phyloP scores from a whole-genome alignment of 2,113 vertebrate genomes.

The Empidonax alnorum region DNA sequence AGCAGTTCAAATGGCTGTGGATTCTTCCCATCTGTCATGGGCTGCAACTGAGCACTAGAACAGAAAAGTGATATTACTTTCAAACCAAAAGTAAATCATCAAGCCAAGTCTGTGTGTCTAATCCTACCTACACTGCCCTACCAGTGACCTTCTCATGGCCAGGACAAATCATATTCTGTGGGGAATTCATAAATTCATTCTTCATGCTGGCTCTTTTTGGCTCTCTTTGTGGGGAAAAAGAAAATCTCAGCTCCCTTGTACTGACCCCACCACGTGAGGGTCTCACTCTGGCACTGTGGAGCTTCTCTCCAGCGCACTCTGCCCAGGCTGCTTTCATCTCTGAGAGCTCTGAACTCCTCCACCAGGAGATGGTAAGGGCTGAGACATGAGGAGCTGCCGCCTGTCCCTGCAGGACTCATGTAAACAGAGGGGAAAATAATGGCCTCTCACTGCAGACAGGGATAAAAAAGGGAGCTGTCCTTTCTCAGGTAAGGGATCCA shows the following conservation, averaged over 20 bases:
- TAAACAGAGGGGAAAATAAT: neutral
- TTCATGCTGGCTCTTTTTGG: constrained; percentile 15
- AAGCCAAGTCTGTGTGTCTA: constrained; percentile 13
- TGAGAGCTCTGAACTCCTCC: neutral
- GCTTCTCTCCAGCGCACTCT: neutral
- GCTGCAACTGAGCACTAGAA: constrained; percentile 30
- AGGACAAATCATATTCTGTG: constrained; percentile 12
- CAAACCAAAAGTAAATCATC: constrained; percentile 57
- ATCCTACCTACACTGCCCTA: constrained; percentile 11
- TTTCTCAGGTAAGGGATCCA: neutral
- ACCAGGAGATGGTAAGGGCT: neutral
- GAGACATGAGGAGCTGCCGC: neutral
- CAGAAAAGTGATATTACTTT: constrained; percentile 44
- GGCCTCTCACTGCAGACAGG: neutral
- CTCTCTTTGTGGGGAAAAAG: neutral
- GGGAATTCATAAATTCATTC: neutral
- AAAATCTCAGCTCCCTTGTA: neutral
- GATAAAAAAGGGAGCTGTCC: neutral
- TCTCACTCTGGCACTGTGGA: neutral
- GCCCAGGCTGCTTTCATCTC: neutral
- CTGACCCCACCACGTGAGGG: neutral
- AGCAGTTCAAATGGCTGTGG: constrained; percentile 46
- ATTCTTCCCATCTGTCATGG: constrained; percentile 58
- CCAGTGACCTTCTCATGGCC: constrained; percentile 7
- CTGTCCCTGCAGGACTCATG: neutral